phyloP scores from a whole-genome alignment of 2,113 vertebrate genomes.

The Pseudorhombus dupliciocellatus region DNA sequence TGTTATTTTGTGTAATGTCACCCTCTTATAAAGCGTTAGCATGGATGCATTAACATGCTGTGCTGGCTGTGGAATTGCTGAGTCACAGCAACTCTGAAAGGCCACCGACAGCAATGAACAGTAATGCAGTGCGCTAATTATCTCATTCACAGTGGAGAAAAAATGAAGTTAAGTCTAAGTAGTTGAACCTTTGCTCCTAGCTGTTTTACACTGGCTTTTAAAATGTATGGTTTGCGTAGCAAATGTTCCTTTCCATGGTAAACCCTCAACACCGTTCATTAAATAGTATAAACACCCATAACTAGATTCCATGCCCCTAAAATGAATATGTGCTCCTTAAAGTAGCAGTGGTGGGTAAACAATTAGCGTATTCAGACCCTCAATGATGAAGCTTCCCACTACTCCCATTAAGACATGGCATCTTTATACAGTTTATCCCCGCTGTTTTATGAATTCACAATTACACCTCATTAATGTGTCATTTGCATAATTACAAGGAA shows the following conservation, averaged over 20 bases:
- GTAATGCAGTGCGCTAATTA: constrained; percentile 35
- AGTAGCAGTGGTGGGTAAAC: constrained; percentile 82
- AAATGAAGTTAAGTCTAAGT: constrained; percentile 42
- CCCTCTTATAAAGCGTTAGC: neutral
- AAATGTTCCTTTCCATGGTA: constrained; percentile 61
- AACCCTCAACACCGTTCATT: constrained; percentile 69
- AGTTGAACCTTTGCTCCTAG: constrained; percentile 17
- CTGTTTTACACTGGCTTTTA: constrained; percentile 45
- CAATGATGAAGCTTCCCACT: constrained; percentile 75
- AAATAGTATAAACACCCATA: constrained; percentile 70
- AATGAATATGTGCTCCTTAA: constrained; percentile 78
- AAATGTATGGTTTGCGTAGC: constrained; percentile 54
- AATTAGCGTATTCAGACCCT: constrained; percentile 78
- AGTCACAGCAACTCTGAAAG: constrained; percentile 30
- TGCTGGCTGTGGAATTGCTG: constrained; percentile 29
- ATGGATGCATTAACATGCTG: neutral
- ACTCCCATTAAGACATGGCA: constrained; percentile 75
- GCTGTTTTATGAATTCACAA: constrained; percentile 86
- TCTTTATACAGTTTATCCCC: constrained; percentile 82
- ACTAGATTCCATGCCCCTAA: constrained; percentile 65
- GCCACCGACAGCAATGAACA: constrained; percentile 26
- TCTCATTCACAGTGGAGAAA: constrained; percentile 18
- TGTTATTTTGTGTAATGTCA: neutral
- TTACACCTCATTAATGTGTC: constrained; percentile 86
- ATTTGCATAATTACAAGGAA: constrained; percentile 87